Percentiles rank a stretch among this genome's conserved stretches.
These are phyloP conservation scores for Ridgeia piscesae DNA, from an alignment of 1,140 invertebrate genomes.

Conservation along the genomic window DNA sequence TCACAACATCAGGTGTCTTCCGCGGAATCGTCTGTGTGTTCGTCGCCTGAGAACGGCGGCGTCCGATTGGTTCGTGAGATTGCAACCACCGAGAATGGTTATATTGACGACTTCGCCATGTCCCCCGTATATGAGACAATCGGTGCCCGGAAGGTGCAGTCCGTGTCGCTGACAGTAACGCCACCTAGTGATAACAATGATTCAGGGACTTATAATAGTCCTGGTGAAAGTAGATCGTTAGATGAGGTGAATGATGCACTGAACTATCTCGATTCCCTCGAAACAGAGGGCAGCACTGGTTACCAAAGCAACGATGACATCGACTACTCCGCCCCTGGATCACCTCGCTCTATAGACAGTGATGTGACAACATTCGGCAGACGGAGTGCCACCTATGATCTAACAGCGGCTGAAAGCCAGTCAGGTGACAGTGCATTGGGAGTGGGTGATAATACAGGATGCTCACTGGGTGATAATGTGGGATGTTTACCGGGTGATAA, in stretches of 20 bases:
- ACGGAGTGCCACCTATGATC: background rate
- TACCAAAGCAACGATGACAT: background rate
- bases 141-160: background rate
- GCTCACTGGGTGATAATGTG: background rate
- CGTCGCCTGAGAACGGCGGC: background rate
- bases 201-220: background rate
- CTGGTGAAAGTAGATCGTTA: background rate
- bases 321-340: background rate
- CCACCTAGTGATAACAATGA: background rate
- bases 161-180: background rate
- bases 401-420: background rate
- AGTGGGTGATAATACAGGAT: background rate
- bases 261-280: background rate
- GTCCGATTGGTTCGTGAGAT: background rate
- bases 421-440: background rate
- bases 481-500: slow-evolving; percentile 1
- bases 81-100: background rate
- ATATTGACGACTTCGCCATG: background rate
- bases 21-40: background rate
- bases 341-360: background rate
- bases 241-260: background rate
- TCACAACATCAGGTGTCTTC: background rate
- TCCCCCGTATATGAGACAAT: background rate
- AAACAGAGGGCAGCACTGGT: background rate
- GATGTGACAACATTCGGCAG: background rate